phyloP scores from a whole-genome alignment of 1,140 invertebrate species.

The Achroia grisella region DNA sequence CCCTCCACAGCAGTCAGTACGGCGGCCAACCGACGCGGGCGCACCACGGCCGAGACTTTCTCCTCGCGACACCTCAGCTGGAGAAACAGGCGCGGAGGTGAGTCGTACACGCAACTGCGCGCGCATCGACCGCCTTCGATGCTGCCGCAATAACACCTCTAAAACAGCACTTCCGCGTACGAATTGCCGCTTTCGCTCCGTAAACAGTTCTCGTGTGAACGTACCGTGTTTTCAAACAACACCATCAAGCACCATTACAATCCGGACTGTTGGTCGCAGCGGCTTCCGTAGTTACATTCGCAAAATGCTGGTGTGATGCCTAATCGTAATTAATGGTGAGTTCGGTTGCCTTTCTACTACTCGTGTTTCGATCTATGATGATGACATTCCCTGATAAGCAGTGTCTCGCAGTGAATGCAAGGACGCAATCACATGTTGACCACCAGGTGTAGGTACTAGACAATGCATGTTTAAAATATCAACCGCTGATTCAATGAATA shows the following conservation, averaged over 20 bases:
- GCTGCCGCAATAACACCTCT: conserved; percentile 12
- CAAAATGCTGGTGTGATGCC: conserved; percentile 30
- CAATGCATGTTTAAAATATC: too few relatives aligned
- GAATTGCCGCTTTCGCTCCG: conserved; percentile 52
- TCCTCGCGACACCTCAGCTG: conserved; percentile 62
- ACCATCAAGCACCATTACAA: too few relatives aligned
- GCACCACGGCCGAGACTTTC: conserved; percentile 67
- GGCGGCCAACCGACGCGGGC: conserved; percentile 41
- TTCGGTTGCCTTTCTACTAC: conserved; percentile 40
- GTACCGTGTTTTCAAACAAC: conserved; percentile 42
- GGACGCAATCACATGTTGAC: conserved; percentile 32
- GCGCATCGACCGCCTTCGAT: conserved; percentile 44
- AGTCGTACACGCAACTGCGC: conserved; percentile 51
- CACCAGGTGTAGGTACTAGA: conserved; percentile 3
- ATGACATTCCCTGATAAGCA: conserved; percentile 62
- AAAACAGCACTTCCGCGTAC: conserved; percentile 40
- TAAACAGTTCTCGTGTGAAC: conserved; percentile 50
- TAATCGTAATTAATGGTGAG: conserved; percentile 51
- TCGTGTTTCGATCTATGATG: conserved; percentile 29
- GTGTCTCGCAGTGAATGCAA: conserved; percentile 59
- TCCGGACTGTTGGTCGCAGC: conserved; percentile 5
- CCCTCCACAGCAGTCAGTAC: conserved; percentile 43
- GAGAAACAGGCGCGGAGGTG: conserved; percentile 44
- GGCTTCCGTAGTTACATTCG: conserved; percentile 13
- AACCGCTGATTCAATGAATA: too few relatives aligned